phyloP scores from a whole-genome alignment of 2,888 invertebrate genomes.

The Celastrina argiolus region DNA sequence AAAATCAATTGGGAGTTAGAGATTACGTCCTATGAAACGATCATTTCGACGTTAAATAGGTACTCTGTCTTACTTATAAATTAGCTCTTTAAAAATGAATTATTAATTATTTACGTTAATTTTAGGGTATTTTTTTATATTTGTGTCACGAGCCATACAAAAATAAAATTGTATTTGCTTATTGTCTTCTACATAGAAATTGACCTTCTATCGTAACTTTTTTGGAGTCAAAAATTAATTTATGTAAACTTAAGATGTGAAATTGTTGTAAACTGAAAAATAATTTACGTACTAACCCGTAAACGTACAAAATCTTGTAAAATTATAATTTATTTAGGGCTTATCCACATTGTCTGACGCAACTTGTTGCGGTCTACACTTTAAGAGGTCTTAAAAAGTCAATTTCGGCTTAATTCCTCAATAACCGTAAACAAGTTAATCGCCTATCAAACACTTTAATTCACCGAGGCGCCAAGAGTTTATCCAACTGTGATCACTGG shows the following conservation, averaged over 20 bases:
- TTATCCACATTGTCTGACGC: not conserved
- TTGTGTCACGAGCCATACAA: too few relatives aligned
- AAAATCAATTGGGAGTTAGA: constrained; percentile 14
- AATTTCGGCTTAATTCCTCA: not conserved
- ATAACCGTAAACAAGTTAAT: constrained; percentile 3
- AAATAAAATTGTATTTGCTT: too few relatives aligned
- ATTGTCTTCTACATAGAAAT: too few relatives aligned
- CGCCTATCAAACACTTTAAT: not conserved
- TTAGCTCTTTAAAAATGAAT: too few relatives aligned
- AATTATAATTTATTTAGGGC: not conserved
- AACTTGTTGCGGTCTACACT: constrained; percentile 2
- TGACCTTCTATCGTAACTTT: too few relatives aligned
- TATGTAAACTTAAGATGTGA: too few relatives aligned
- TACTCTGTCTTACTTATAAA: too few relatives aligned
- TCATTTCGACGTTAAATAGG: not conserved
- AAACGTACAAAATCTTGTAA: not conserved
- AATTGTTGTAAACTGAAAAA: too few relatives aligned
- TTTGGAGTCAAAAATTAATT: too few relatives aligned
- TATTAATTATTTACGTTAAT: too few relatives aligned
- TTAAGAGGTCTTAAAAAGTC: constrained; percentile 5
- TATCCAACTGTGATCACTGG: not conserved
- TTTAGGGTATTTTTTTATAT: too few relatives aligned
- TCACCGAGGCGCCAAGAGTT: not conserved
- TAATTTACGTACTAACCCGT: not conserved
- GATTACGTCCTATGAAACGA: not conserved